Evolutionary conservation across 1,140 invertebrate species (phyloP), one percentile per base, ranked within the genome.

Genomic region (Bombus pyrosoma): DNA sequence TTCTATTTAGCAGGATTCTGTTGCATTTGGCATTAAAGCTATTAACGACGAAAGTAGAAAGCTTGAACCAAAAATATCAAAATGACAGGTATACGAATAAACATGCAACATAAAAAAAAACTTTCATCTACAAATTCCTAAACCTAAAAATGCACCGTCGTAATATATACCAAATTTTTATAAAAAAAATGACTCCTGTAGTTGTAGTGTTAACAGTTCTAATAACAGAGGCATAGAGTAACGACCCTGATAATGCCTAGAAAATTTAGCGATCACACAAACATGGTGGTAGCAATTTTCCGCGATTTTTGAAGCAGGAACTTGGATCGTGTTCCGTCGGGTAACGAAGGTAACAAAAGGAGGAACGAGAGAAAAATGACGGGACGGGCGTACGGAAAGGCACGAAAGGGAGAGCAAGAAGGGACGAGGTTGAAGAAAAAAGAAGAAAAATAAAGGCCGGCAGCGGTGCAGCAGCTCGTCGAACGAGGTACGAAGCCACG

Each of bases 401-500:
- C 41, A 71, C 41, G 77, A 41, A 64, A 85, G 41, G 74, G 57
- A n/a, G 34, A 69, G 22, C 1, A 68, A n/a, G 9, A 39, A 37
- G 22, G 22, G 12, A 39, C 9, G 68, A 43, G 57, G 43, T 9
- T 9, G 53, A 62, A 39, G 47, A 64, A 71, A 39, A 68, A 68
- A 66, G 62, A 68, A 69, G 39, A 79, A 81, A 73, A 83, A 75
- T 37, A 66, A 47, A 82, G 37, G 86, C 78, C 69, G 59, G 37
- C 59, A 59, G 71, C 68, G n/a, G 41, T n/a, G 39, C 69, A 77
- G 53, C 74, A 78, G 86, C 86, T 86, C 69, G 69, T 88, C 81
- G 80, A 88, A 88, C 76, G 75, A 90, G 88, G 79, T 81, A 83
- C 74, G 81, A 81, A 85, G 82, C 82, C 82, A 87, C 76, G 79